Conservation (phyloP, 2,888 invertebrate species). For the Ectropis crepuscularia region DNA sequence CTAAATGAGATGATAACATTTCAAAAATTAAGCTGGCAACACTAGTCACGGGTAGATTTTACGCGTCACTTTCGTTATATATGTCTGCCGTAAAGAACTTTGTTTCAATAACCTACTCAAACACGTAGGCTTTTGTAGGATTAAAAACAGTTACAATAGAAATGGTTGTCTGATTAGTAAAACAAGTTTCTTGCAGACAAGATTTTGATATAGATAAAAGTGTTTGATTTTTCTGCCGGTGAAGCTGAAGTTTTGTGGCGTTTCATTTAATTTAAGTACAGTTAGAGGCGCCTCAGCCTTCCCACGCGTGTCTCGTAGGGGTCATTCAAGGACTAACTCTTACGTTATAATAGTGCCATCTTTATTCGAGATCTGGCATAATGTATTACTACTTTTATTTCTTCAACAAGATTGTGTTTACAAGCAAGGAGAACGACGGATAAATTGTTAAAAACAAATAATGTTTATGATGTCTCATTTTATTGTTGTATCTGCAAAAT, state of each 20-base stretch:
- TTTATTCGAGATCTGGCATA: conserved; percentile 32
- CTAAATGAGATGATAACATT: no score
- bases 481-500: not conserved
- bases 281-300: conserved; percentile 53
- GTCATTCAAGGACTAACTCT: conserved; percentile 62
- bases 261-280: conserved; percentile 59
- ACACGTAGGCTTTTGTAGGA: not conserved
- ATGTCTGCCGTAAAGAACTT: no score
- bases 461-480: not conserved
- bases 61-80: no score
- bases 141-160: not conserved
- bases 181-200: conserved; percentile 42
- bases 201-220: conserved; percentile 48
- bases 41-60: no score
- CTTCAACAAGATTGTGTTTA: conserved; percentile 8
- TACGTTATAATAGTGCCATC: conserved; percentile 42
- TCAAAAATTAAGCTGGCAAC: no score
- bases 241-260: conserved; percentile 54
- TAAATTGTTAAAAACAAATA: conserved; percentile 3
- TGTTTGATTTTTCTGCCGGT: conserved; percentile 53
- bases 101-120: not conserved
- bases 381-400: conserved; percentile 34
- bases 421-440: conserved; percentile 1
- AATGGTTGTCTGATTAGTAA: conserved; percentile 18
- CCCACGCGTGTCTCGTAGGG: conserved; percentile 59